Conservation (phyloP, 92 coral and sea anemone species). For the Palythoa grandis region DNA sequence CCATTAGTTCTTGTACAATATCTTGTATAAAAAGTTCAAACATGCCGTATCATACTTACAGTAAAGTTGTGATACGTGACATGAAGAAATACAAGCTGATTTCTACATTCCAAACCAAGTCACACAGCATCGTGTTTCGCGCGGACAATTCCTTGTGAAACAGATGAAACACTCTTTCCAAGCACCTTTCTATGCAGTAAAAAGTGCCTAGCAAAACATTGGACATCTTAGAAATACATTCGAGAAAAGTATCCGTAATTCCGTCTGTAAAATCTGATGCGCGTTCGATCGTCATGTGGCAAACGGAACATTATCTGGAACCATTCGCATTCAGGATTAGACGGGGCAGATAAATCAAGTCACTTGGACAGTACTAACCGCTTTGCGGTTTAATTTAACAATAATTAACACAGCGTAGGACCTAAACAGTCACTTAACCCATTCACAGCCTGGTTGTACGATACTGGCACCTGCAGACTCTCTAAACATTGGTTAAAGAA, state of each 20-base stretch:
- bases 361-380: not conserved
- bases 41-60: slow-evolving; percentile 63
- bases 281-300: slow-evolving; percentile 24
- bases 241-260: slow-evolving; percentile 32
- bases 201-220: slow-evolving; percentile 69
- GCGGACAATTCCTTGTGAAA: slow-evolving; percentile 46
- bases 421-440: not conserved
- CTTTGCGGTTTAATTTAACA: slow-evolving; percentile 2
- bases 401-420: slow-evolving; percentile 6
- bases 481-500: too few species aligned
- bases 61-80: slow-evolving; percentile 56
- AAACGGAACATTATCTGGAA: slow-evolving; percentile 11
- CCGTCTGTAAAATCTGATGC: slow-evolving; percentile 30
- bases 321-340: not conserved
- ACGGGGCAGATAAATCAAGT: not conserved
- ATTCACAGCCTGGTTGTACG: too few species aligned
- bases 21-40: not conserved
- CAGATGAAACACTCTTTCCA: slow-evolving; percentile 54
- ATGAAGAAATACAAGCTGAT: slow-evolving; percentile 72
- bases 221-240: slow-evolving; percentile 58
- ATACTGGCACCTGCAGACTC: too few species aligned
- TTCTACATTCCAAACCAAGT: slow-evolving; percentile 84
- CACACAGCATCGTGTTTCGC: slow-evolving; percentile 77
- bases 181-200: slow-evolving; percentile 70
- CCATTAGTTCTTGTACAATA: not conserved